phyloP scores from a whole-genome alignment of 2,888 invertebrate genomes.

The Drosophila anceps region DNA sequence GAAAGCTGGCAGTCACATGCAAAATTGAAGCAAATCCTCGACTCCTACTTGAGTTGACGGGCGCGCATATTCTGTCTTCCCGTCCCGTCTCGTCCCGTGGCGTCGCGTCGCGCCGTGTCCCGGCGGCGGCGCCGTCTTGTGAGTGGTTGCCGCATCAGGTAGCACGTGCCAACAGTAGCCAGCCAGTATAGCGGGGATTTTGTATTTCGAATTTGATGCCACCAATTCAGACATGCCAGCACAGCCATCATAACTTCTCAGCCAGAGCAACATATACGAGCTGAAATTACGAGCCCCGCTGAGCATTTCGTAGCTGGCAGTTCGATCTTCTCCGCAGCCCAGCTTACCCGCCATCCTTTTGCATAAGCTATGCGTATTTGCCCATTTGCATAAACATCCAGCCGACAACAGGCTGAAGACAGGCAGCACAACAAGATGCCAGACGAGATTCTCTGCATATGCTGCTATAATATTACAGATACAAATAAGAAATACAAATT shows the following conservation, averaged over 20 bases:
- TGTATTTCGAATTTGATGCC: constrained; percentile 59
- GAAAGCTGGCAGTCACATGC: constrained; percentile 45
- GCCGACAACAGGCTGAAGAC: constrained; percentile 10
- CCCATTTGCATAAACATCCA: constrained; percentile 69
- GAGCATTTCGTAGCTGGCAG: constrained; percentile 33
- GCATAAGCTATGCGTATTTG: constrained; percentile 37
- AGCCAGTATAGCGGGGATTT: constrained; percentile 39
- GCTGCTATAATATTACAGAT: constrained; percentile 3
- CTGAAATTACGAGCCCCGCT: constrained; percentile 53
- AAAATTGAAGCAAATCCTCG: constrained; percentile 54
- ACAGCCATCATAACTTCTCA: constrained; percentile 39
- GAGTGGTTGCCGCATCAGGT: neutral
- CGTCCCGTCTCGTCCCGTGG: no score
- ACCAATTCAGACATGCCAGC: constrained; percentile 20
- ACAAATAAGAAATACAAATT: constrained; percentile 8
- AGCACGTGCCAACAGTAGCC: constrained; percentile 60
- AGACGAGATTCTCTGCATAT: neutral
- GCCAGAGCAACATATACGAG: constrained; percentile 36
- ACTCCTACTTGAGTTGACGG: constrained; percentile 20
- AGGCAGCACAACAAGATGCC: constrained; percentile 20
- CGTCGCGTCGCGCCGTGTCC: neutral
- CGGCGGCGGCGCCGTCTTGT: neutral
- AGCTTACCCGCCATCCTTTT: constrained; percentile 6
- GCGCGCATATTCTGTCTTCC: constrained; percentile 2
- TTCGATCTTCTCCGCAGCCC: constrained; percentile 25